Evolutionary conservation across 2,888 invertebrate species (phyloP).

Genomic region (Endomychus coccineus): DNA sequence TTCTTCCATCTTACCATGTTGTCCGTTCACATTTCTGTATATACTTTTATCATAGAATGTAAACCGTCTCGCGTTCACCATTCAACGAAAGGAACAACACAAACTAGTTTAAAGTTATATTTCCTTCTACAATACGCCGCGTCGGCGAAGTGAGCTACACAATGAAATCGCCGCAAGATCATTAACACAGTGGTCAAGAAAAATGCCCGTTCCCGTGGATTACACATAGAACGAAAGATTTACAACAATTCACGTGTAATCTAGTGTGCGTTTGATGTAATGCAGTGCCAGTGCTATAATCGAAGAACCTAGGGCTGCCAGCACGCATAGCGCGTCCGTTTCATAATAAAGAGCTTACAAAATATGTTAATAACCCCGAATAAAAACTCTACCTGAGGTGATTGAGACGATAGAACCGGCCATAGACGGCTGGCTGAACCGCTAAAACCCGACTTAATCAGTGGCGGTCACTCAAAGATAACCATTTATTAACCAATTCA

Average conservation of each 20-base stretch:
- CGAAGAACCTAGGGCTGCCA: slow-evolving; percentile 20
- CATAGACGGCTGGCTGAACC: slow-evolving; percentile 19
- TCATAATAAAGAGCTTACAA: slow-evolving; percentile 34
- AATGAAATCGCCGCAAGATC: too few relatives aligned
- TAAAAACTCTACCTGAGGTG: slow-evolving; percentile 31
- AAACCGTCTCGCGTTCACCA: too few relatives aligned
- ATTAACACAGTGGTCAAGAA: too few relatives aligned
- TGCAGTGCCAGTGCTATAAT: slow-evolving; percentile 18
- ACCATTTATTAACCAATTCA: too few relatives aligned
- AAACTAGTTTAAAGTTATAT: too few relatives aligned
- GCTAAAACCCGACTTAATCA: slow-evolving; percentile 17
- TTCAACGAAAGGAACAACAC: too few relatives aligned
- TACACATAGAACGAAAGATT: slow-evolving; percentile 9
- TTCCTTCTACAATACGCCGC: too few relatives aligned
- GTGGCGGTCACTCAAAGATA: slow-evolving; percentile 13
- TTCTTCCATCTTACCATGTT: too few relatives aligned
- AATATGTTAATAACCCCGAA: slow-evolving; percentile 35
- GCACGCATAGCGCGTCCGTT: slow-evolving; percentile 27
- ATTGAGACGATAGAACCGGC: slow-evolving; percentile 14
- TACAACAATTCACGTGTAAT: slow-evolving; percentile 19
- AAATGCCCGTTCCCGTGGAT: too few relatives aligned
- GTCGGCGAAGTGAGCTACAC: too few relatives aligned
- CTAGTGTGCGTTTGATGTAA: slow-evolving; percentile 16
- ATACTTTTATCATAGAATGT: too few relatives aligned
- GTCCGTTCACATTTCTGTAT: too few relatives aligned